Evolutionary conservation across 2,113 vertebrate genomes (phyloP).

Genomic region (Scortum barcoo): DNA sequence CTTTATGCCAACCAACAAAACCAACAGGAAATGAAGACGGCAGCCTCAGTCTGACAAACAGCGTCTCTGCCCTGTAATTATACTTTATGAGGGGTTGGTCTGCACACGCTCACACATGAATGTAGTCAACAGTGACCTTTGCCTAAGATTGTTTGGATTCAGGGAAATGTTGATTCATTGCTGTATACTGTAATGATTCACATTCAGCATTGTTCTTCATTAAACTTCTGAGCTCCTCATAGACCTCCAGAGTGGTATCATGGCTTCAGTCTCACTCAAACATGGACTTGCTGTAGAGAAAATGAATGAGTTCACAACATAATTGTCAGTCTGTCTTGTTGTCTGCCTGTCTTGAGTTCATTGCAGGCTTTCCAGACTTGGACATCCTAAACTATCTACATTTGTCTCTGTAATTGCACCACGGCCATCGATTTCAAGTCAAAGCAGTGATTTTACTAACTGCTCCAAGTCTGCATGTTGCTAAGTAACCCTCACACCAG

Average conservation of each 20-base stretch:
- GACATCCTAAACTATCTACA: slow-evolving; percentile 19
- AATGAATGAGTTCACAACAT: slow-evolving; percentile 3
- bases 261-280: not conserved
- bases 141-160: not conserved
- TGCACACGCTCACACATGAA: slow-evolving; percentile 28
- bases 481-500: slow-evolving; percentile 14
- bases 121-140: not conserved
- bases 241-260: not conserved
- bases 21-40: slow-evolving; percentile 64
- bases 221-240: not conserved
- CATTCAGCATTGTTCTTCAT: slow-evolving; percentile 3
- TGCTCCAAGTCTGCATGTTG: slow-evolving; percentile 31
- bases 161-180: slow-evolving; percentile 17
- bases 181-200: not conserved
- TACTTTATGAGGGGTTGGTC: slow-evolving; percentile 48
- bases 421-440: slow-evolving; percentile 49
- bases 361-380: slow-evolving; percentile 22
- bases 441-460: slow-evolving; percentile 50
- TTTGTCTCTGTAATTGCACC: slow-evolving; percentile 53
- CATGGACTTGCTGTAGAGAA: not conserved
- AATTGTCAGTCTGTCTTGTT: slow-evolving; percentile 28
- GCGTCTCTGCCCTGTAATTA: slow-evolving; percentile 41
- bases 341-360: slow-evolving; percentile 18
- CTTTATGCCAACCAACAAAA: slow-evolving; percentile 46
- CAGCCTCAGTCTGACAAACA: slow-evolving; percentile 34